Percentiles rank a stretch among this genome's conserved stretches.
Evolutionary conservation across 1,140 invertebrate genomes (phyloP).

Genomic region (Megalopta genalis): DNA sequence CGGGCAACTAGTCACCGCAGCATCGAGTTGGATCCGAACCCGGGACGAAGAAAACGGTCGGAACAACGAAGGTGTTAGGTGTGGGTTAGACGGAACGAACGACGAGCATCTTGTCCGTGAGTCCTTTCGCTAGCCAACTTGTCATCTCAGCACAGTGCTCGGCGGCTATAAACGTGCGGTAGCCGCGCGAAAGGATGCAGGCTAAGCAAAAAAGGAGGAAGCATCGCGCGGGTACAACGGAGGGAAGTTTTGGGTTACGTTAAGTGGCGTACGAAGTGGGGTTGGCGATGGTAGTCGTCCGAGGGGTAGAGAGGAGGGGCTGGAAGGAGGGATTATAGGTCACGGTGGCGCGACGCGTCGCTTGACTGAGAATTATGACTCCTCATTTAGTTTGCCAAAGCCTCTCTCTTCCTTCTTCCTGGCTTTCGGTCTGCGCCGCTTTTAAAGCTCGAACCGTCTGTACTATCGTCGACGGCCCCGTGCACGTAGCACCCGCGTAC

Average conservation of each 20-base stretch:
- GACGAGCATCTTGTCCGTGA: too few relatives aligned
- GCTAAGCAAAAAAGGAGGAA: conserved; percentile 8
- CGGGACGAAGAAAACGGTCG: too few relatives aligned
- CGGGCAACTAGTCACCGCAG: too few relatives aligned
- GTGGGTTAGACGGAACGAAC: too few relatives aligned
- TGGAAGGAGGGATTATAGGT: conserved; percentile 59
- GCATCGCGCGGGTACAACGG: conserved; percentile 35
- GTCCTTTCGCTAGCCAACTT: too few relatives aligned
- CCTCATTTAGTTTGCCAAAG: conserved; percentile 69
- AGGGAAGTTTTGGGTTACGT: conserved; percentile 47
- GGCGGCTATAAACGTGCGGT: conserved; percentile 51
- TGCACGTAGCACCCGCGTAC: background rate
- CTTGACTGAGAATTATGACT: conserved; percentile 73
- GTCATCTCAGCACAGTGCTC: background rate
- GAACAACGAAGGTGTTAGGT: too few relatives aligned
- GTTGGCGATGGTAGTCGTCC: background rate
- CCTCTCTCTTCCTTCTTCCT: conserved; percentile 38
- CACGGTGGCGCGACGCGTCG: conserved; percentile 66
- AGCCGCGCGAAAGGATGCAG: conserved; percentile 11
- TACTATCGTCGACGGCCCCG: conserved; percentile 37
- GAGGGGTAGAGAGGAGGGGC: background rate
- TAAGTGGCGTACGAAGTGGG: conserved; percentile 46
- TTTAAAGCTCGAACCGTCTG: conserved; percentile 59
- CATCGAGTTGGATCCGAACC: too few relatives aligned
- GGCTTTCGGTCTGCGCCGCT: conserved; percentile 22